Evolutionary conservation across 2,797 vertebrate genomes (phyloP).

Genomic region (Onychomys leucogaster): DNA sequence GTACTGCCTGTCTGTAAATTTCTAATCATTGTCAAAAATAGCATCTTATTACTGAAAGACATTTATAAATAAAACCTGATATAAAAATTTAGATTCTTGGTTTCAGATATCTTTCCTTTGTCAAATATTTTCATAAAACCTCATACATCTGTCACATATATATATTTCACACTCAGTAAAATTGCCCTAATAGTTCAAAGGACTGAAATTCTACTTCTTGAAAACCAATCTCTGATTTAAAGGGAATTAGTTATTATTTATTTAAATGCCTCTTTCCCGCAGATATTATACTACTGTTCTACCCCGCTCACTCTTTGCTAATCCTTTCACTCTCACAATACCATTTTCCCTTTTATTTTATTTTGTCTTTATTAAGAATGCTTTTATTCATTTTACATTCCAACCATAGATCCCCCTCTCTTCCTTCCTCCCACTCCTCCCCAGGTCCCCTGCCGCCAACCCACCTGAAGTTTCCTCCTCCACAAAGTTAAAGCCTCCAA

Average conservation of each 20-base stretch:
- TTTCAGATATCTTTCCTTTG: not conserved
- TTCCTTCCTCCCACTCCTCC: too few relatives aligned
- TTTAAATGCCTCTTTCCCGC: not conserved
- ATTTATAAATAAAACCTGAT: not conserved
- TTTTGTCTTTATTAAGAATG: too few relatives aligned
- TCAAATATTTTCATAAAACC: not conserved
- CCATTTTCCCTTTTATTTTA: not conserved
- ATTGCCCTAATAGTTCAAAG: not conserved
- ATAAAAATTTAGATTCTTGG: not conserved
- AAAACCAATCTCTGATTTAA: not conserved
- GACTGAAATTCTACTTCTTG: not conserved
- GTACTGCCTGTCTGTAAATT: slow-evolving; percentile 10
- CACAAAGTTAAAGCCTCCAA: too few relatives aligned
- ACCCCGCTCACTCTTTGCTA: fast-evolving
- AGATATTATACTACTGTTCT: not conserved
- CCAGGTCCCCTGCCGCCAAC: too few relatives aligned
- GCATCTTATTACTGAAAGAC: not conserved
- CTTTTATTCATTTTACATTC: too few relatives aligned
- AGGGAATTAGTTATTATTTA: not conserved
- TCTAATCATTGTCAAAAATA: slow-evolving; percentile 16
- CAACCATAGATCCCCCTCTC: too few relatives aligned
- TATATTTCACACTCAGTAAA: not conserved
- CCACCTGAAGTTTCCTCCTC: too few relatives aligned
- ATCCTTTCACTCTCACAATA: not conserved
- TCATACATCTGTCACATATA: not conserved